Evolutionary conservation across 2,113 vertebrate genomes (phyloP).

Genomic region (Nerophis lumbriciformis): DNA sequence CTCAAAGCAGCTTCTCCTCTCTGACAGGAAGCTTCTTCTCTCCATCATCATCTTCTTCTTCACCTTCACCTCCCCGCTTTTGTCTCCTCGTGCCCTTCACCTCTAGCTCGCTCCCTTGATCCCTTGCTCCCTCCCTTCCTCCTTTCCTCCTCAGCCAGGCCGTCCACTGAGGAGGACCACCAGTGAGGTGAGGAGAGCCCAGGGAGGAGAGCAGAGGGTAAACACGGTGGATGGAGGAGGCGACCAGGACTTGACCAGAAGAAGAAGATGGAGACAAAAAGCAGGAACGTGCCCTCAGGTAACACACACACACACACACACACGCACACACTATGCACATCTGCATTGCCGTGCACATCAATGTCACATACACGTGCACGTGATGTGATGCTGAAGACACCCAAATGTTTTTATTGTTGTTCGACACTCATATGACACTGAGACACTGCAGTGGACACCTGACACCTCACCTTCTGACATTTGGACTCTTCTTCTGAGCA

Average conservation of each 20-base stretch:
- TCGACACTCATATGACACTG: too few relatives aligned
- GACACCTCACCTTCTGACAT: too few relatives aligned
- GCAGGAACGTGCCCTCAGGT: slow-evolving; percentile 73
- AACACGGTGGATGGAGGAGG: slow-evolving; percentile 17
- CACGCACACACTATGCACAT: slow-evolving; percentile 20
- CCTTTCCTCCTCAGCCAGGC: neutral
- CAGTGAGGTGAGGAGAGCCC: slow-evolving; percentile 1
- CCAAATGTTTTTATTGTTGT: too few relatives aligned
- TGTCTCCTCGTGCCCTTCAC: slow-evolving; percentile 5
- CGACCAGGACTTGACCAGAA: slow-evolving; percentile 15
- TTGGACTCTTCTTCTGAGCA: too few relatives aligned
- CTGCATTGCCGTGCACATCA: slow-evolving; percentile 3
- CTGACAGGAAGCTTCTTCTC: slow-evolving; percentile 8
- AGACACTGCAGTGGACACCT: too few relatives aligned
- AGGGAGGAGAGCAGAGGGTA: slow-evolving; percentile 23
- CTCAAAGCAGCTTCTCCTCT: slow-evolving; percentile 33
- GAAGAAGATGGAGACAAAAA: slow-evolving; percentile 71
- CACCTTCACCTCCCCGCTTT: slow-evolving; percentile 15
- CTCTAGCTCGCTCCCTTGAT: slow-evolving; percentile 1
- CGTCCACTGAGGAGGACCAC: neutral
- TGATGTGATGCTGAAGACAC: neutral
- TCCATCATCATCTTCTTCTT: slow-evolving; percentile 1
- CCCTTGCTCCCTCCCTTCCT: neutral
- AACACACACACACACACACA: slow-evolving; percentile 29
- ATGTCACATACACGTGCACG: neutral